phyloP scores from a whole-genome alignment of 2,797 vertebrate species.

The Spinus pinus region DNA sequence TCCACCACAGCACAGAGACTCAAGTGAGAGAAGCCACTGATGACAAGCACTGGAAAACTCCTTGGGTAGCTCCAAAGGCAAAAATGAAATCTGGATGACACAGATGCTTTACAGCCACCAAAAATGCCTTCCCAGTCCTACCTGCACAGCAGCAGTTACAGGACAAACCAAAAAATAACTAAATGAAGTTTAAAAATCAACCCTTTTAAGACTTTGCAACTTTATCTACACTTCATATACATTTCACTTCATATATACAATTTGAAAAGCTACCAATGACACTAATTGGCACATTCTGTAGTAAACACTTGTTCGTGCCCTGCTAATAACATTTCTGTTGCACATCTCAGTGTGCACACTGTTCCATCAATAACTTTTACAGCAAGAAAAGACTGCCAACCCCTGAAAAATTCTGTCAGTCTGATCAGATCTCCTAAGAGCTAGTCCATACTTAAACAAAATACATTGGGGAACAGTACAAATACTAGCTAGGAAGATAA shows the following conservation, averaged over 20 bases:
- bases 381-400: neutral
- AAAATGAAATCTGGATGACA: neutral
- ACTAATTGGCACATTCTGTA: neutral
- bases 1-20: neutral
- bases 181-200: neutral
- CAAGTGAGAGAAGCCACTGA: neutral
- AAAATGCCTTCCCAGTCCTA: neutral
- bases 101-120: neutral
- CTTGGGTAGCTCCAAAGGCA: neutral
- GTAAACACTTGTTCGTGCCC: neutral
- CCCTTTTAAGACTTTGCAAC: neutral
- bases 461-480: neutral
- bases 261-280: neutral
- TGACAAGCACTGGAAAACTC: neutral
- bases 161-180: neutral
- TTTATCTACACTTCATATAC: neutral
- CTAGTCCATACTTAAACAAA: neutral
- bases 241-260: neutral
- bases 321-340: neutral
- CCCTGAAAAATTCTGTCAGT: neutral
- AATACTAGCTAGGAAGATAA: neutral
- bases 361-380: neutral
- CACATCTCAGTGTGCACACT: neutral
- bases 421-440: neutral
- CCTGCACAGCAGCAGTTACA: neutral